Base-by-base conservation (phyloP, 2,888 invertebrate genomes). In the Ectemnius cavifrons region DNA sequence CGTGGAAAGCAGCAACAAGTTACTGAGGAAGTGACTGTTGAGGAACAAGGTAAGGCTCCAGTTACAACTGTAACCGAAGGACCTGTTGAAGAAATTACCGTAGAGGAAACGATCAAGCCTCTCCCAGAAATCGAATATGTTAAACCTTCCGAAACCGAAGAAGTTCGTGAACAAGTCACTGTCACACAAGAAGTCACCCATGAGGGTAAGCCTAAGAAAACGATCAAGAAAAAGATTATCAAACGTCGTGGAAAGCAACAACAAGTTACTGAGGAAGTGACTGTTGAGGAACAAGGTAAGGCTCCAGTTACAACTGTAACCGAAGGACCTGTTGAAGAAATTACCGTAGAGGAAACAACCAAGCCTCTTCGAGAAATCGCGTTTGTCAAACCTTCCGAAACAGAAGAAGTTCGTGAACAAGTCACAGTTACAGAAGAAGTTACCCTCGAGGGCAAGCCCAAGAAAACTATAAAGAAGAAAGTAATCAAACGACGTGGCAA, bases 381-480 rank as follows among this genome's bases (percentile, higher is more conserved):
- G 0, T 49, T 8, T 16, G 49, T 49, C 13, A 49, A 49, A 49
- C 16, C 49, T 8, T 49, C 49, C 14, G n/a, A 49, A 4, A 16
- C 16, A 4, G 77, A 85, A 77, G 81, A 84, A 61, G 73, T 84
- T 1, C 20, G 16, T 4, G 66, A 73, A 59, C 61, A 68, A 14
- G 56, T 73, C 1, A 73, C 67, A 18, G 47, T 68, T 2, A 69
- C 63, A 0, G 63, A 73, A 27, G 59, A 89, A 64, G 79, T 85
- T 20, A 66, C 66, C 0, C 14, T 27, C 11, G 90, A 91, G 77
- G 73, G 88, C 52, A 87, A 84, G 79, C 71, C 75, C 2, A 82
- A 75, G 57, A 82, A 78, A 75, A 88, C 69, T 0, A 82, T 83
- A 5, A 89, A 88, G 69, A 89, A 87, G 5, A 85, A 81, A 20